phyloP scores from a whole-genome alignment of 2,888 invertebrate species.

The Trichacis sp. region DNA sequence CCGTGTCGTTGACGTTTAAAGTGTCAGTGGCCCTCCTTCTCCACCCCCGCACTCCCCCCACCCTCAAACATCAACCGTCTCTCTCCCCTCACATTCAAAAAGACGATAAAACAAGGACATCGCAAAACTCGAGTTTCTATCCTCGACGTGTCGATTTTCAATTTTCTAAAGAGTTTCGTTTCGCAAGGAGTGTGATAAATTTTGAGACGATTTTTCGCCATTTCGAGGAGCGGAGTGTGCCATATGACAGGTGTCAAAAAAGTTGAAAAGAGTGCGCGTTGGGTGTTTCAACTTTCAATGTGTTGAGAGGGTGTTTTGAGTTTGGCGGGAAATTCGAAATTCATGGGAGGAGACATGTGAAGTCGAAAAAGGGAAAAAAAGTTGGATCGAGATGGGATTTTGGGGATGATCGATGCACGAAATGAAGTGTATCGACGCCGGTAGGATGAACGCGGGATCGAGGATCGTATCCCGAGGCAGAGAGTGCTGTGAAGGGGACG shows the following conservation, averaged over 20 bases:
- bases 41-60: background rate
- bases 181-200: too few species aligned
- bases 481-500: constrained; percentile 41
- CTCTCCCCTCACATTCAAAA: background rate
- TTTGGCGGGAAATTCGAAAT: background rate
- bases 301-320: too few species aligned
- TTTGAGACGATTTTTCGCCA: background rate
- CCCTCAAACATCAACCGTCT: background rate
- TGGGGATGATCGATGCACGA: background rate
- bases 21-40: constrained; percentile 16
- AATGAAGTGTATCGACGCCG: constrained; percentile 15
- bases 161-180: too few species aligned
- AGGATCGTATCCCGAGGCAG: constrained; percentile 29
- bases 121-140: too few species aligned
- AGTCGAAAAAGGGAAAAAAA: background rate
- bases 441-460: constrained; percentile 38
- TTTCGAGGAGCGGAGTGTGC: too few species aligned
- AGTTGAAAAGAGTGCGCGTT: too few species aligned
- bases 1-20: constrained; percentile 33
- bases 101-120: background rate
- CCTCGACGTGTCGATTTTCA: too few species aligned
- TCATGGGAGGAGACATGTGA: too few species aligned
- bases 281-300: too few species aligned
- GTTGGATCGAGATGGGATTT: background rate
- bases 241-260: constrained; percentile 35